A percentile compares a stretch with the other conserved stretches of the same genome.
Evolutionary conservation across 2,888 invertebrate genomes (phyloP).

Genomic region (Noctua fimbriata): DNA sequence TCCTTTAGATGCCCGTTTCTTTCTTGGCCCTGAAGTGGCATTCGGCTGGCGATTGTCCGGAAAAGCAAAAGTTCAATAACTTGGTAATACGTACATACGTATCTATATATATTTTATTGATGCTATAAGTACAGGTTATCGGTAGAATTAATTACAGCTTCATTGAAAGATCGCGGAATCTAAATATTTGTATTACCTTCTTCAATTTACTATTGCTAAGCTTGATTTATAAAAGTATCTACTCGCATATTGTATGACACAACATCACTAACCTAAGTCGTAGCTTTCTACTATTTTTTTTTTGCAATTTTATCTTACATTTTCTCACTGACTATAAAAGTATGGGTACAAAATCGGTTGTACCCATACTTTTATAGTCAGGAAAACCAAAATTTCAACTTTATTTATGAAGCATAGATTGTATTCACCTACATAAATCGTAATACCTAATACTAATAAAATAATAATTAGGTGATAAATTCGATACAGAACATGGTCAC

Average conservation of each 20-base stretch:
- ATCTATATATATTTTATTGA: not conserved
- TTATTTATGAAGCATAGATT: not conserved
- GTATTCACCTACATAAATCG: not conserved
- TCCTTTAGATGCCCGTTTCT: slow-evolving; percentile 83
- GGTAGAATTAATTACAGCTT: not conserved
- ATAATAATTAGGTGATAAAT: slow-evolving; percentile 2
- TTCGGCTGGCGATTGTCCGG: slow-evolving; percentile 59
- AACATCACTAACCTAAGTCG: too few relatives aligned
- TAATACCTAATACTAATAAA: not conserved
- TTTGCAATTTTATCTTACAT: not conserved
- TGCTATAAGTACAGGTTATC: not conserved
- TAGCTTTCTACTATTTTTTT: not conserved
- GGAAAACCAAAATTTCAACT: not conserved
- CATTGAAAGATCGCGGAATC: not conserved
- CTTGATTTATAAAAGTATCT: not conserved
- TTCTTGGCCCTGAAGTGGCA: slow-evolving; percentile 74
- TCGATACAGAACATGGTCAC: not conserved
- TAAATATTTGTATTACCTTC: not conserved
- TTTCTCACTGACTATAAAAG: too few relatives aligned
- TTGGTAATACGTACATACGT: slow-evolving; percentile 23
- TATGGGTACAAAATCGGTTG: not conserved
- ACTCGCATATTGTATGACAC: not conserved
- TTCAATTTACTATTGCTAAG: not conserved
- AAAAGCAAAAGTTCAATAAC: slow-evolving; percentile 66
- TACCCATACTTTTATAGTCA: not conserved